Evolutionary conservation across 2,888 invertebrate genomes (phyloP).

Genomic region (Harpalus rubripes): DNA sequence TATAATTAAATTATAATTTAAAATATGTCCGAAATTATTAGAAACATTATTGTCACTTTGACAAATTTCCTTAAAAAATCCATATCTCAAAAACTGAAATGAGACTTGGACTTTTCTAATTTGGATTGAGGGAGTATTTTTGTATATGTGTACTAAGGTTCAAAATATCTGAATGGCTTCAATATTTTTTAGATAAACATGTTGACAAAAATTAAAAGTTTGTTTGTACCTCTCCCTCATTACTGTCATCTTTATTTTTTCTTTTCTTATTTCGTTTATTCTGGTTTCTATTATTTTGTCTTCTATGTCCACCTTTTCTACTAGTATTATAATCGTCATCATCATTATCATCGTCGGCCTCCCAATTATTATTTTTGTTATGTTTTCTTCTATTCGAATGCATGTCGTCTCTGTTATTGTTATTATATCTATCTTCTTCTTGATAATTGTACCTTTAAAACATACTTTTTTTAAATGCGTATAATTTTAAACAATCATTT

Average conservation of each 20-base stretch:
- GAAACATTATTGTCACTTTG: no score
- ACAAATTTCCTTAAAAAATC: no score
- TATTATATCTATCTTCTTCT: constrained; percentile 9
- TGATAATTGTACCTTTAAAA: neutral
- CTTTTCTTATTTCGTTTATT: constrained; percentile 19
- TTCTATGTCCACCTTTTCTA: constrained; percentile 54
- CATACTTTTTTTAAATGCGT: neutral
- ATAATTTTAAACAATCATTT: neutral
- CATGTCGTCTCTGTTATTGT: constrained; percentile 34
- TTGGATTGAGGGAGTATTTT: no score
- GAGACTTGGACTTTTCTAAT: no score
- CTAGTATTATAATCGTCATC: neutral
- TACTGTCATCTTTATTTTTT: constrained; percentile 11
- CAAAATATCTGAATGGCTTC: no score
- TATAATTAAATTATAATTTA: neutral
- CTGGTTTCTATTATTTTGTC: constrained; percentile 16
- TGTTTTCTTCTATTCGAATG: constrained; percentile 20
- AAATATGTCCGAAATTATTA: neutral
- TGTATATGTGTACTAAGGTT: no score
- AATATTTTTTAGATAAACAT: no score
- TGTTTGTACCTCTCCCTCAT: constrained; percentile 60
- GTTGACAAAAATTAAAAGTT: neutral
- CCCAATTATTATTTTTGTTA: neutral
- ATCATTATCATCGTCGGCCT: neutral
- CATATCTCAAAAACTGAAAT: no score